These are phyloP conservation scores for Heterodera filipjevi DNA, from an alignment of 2,888 invertebrate genomes.

Conservation along the genomic window DNA sequence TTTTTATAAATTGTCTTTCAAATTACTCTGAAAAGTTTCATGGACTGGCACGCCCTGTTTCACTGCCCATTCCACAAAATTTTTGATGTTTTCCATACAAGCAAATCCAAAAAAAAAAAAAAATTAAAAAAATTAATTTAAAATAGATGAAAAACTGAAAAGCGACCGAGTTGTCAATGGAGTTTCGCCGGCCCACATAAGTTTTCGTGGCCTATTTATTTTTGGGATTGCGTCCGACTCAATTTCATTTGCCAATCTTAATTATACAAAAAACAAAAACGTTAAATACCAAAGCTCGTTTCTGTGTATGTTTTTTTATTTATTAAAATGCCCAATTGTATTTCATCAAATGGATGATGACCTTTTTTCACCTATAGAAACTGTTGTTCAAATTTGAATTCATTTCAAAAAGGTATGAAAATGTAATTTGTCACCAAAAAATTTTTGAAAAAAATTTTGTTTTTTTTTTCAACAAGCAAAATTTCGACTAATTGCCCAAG, in stretches of 20 bases:
- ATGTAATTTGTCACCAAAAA: too few species aligned
- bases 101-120: conserved; percentile 74
- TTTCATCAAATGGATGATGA: too few species aligned
- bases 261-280: not conserved
- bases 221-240: conserved; percentile 85
- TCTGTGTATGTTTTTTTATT: too few species aligned
- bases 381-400: too few species aligned
- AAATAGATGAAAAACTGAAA: not conserved
- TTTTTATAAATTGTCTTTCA: conserved; percentile 55
- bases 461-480: too few species aligned
- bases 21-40: conserved; percentile 77
- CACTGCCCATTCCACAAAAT: conserved; percentile 25
- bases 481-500: too few species aligned
- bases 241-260: conserved; percentile 82
- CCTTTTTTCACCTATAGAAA: too few species aligned
- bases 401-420: too few species aligned
- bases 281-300: too few species aligned
- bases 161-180: conserved; percentile 24
- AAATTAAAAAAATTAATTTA: not conserved
- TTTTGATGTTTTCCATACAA: conserved; percentile 95
- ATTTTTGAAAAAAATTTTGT: too few species aligned
- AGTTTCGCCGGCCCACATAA: conserved; percentile 29
- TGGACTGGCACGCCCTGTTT: conserved; percentile 21
- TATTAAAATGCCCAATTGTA: too few species aligned
- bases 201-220: conserved; percentile 68